Evolutionary conservation across 1,140 invertebrate species (phyloP), one percentile per base, ranked within the genome.

Genomic region (Ridgeia piscesae): DNA sequence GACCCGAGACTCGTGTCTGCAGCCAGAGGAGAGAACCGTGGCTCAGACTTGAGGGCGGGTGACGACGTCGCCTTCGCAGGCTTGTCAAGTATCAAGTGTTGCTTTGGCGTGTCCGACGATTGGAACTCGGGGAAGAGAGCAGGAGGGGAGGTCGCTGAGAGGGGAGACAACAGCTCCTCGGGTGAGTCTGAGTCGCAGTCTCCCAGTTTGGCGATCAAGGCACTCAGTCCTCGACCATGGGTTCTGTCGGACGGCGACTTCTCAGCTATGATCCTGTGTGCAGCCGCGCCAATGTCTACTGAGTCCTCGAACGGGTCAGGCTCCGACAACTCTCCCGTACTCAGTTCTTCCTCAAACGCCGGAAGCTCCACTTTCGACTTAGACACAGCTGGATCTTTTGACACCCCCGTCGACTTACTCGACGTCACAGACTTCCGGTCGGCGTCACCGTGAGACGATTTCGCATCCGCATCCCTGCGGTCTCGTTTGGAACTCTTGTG

Each of bases 271-370:
- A 31, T 77, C 27, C 27, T 77, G 58, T 27, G 58, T 21, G 17
- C 58, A 77, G 58, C 58, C 6, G 58, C 27, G 0, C 27, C 58
- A 27, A 31, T 77, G 58, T 77, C 27, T 77, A 77, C 27, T 21
- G 17, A 31, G 35, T 90, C 89, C n/a, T 90, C 89, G n/a, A 90
- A 90, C 17, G 89, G 89, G n/a, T 90, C 89, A n/a, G 35, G 9
- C 33, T 90, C 89, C 31, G 89, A 90, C n/a, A 34, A n/a, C 35
- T 90, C 89, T 2, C 89, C 89, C 31, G 89, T 90, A 33, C 89
- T 90, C 34, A 90, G 89, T n/a, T 34, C 89, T 27, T 90, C 89
- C 33, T 90, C 31, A 42, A 90, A 90, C 31, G 89, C 34, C 17
- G 34, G 89, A 6, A 90, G 89, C 34, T 14, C 4, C 11, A 14